Base-by-base conservation (phyloP, 2,888 invertebrate species). In the Chrysolina americana region DNA sequence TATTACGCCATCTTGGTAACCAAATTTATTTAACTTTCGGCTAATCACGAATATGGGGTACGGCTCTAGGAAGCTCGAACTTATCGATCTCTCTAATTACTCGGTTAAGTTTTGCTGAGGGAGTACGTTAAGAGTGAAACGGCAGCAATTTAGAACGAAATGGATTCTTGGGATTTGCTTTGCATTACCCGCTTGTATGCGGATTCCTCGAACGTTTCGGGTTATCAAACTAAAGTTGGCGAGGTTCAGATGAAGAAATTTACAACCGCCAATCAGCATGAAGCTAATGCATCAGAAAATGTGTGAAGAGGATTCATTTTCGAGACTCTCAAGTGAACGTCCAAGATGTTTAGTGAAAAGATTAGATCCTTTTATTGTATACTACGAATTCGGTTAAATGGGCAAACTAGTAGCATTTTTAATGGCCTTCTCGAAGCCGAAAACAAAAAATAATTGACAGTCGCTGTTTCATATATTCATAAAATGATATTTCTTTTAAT, bases 31-130 rank as follows among this genome's bases (percentile, higher is more conserved):
- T 74, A 74, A 73, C 73, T 73, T 73, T 69, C 48, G 65, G 73
- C 73, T 76, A 76, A 76, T 73, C 76, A 73, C 76, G 76, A 76
- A 76, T 76, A 63, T 73, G 73, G 73, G 68, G 64, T 68, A 71
- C 71, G 71, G 70, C 71, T 68, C 69, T 74, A 62, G 48, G 62
- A 62, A 66, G 74, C 66, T 74, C 70, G 70, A 65, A 71, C 53
- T 21, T 75, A 75, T 75, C 75, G 75, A 75, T 75, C 66, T 62
- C 64, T 59, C 71, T 72, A 75, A 75, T 72, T 70, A 70, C 72
- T 70, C 59, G 71, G 50, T 65, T 19, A 68, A 71, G 64, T 69
- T 71, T 71, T 50, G 62, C n/a, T 53, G 28, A 8, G 53, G 53
- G 41, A 41, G 53, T 53, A 56, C 19, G 36, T n/a, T 59, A 28